Evolutionary conservation across 2,797 vertebrate genomes (phyloP), one percentile per base, ranked within the genome.

Genomic region (Pipistrellus pipistrellus): DNA sequence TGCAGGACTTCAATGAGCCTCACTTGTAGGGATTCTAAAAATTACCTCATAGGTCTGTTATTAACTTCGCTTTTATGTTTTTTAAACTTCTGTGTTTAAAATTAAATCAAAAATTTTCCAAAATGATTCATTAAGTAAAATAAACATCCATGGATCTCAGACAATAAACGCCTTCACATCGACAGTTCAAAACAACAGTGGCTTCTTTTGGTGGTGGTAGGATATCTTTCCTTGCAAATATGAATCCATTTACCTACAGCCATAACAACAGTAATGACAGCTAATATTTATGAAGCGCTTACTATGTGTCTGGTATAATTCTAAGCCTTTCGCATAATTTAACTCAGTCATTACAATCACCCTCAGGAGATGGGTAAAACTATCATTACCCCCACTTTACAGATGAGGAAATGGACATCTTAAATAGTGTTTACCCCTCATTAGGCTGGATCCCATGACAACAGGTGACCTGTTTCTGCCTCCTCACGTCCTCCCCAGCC

Each of bases 71-170:
- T 64, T 82, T 64, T 9, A 46, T 44, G 14, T 44, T 64, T 44
- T 48, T 35, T 18, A 18, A 32, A 18, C 44, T 59, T 59, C 5
- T 75, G 38, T 55, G 35, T 55, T 82, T 89, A 81, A 68, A 59
- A 69, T 27, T 41, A 82, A 92, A 55, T 41, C 2, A 18, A 72
- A 66, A 64, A 41, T 18, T 73, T 95, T 57, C 68, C 48, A 35
- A 88, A 93, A 88, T 73, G 48, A 68, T 20, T 86, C 66, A 73
- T 30, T 95, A 88, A 88, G 32, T 17, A 68, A 93, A 84, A 84
- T 32, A 91, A 59, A 64, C 53, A 71, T 11, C 66, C 32, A 21
- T 32, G 27, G 38, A 85, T 73, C 14, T 75, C 72, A 81, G 30
- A 81, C 75, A 84, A 90, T 48, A 86, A 82, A 25, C n/a, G 32